Conservation (phyloP, 2,888 invertebrate species). For the Drosophila parthenogenetica region DNA sequence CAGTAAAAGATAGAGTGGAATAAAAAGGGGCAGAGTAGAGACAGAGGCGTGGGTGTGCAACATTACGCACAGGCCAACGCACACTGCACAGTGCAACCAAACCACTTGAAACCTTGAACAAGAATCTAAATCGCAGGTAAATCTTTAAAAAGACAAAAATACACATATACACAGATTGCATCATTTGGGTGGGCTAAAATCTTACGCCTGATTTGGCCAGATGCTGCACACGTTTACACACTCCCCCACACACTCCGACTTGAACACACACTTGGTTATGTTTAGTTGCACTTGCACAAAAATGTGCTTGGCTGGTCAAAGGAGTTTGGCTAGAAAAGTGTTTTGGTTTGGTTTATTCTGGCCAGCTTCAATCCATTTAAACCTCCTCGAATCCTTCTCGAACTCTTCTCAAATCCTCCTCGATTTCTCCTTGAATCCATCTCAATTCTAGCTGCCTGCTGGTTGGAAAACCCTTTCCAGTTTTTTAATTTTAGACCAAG, state of each 20-base stretch:
- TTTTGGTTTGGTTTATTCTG: slow-evolving; percentile 1
- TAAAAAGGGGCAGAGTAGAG: slow-evolving; percentile 5
- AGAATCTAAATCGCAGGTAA: slow-evolving; percentile 18
- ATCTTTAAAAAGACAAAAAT: slow-evolving; percentile 55
- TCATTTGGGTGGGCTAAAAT: slow-evolving; percentile 26
- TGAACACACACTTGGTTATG: background rate
- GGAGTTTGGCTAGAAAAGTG: slow-evolving; percentile 35
- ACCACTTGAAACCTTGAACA: slow-evolving; percentile 12
- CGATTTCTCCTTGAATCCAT: background rate
- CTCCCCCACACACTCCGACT: background rate
- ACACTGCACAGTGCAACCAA: slow-evolving; percentile 48
- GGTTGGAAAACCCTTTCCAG: background rate
- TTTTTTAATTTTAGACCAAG: background rate
- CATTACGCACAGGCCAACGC: slow-evolving; percentile 79
- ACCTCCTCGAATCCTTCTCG: background rate
- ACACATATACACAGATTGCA: slow-evolving; percentile 52
- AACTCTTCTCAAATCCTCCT: background rate
- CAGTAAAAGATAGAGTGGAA: slow-evolving; percentile 31
- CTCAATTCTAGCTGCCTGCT: background rate
- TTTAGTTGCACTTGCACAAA: slow-evolving; percentile 60
- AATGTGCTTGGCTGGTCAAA: slow-evolving; percentile 74
- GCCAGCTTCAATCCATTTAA: background rate
- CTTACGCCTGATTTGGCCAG: slow-evolving; percentile 76
- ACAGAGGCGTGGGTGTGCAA: slow-evolving; percentile 10
- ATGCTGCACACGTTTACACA: slow-evolving; percentile 2